phyloP scores from a whole-genome alignment of 2,888 invertebrate species.

The Luperina nickerlii region DNA sequence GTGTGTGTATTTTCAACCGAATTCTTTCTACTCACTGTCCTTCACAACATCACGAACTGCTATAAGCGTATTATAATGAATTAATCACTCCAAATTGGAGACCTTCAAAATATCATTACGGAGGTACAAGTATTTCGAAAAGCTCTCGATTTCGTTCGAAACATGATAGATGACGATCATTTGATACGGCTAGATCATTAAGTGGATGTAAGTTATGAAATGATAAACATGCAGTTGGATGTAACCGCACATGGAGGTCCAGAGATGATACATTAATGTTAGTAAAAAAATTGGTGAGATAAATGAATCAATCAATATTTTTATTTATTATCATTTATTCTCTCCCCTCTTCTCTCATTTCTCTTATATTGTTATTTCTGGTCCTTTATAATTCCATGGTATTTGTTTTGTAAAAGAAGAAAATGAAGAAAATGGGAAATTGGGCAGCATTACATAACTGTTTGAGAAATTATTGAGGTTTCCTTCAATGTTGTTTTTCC shows the following conservation, averaged over 20 bases:
- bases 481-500: neutral
- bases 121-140: slow-evolving; percentile 37
- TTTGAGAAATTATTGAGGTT: neutral
- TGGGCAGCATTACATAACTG: neutral
- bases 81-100: slow-evolving; percentile 13
- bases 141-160: slow-evolving; percentile 41
- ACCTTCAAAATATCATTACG: slow-evolving; percentile 50
- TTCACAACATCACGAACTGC: slow-evolving; percentile 18
- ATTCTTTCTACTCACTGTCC: neutral
- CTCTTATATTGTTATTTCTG: neutral
- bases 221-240: slow-evolving; percentile 26
- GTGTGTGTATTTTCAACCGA: neutral
- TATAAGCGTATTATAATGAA: slow-evolving; percentile 18
- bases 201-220: slow-evolving; percentile 47
- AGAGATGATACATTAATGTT: neutral
- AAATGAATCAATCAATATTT: neutral
- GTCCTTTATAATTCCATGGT: neutral
- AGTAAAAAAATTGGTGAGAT: neutral
- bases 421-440: neutral
- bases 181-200: slow-evolving; percentile 53
- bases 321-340: neutral
- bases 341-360: too few species aligned
- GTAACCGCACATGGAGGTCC: too few species aligned
- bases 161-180: slow-evolving; percentile 59
- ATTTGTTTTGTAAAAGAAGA: neutral